Evolutionary conservation across 2,888 invertebrate species (phyloP).

Genomic region (Parochlus steinenii): DNA sequence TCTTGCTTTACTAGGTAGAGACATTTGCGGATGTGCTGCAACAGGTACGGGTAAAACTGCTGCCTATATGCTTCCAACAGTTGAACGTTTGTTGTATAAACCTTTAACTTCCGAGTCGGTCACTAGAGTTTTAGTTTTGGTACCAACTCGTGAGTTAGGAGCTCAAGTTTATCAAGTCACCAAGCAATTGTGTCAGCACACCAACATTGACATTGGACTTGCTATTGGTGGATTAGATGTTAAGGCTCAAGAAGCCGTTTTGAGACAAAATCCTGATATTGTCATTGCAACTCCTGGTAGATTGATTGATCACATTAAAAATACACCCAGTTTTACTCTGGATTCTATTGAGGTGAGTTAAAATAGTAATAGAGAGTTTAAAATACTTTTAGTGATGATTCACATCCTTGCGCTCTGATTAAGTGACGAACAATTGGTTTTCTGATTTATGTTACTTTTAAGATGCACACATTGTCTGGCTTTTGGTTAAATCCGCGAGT

Average conservation of each 20-base stretch:
- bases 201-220: slow-evolving; percentile 61
- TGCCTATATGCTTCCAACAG: slow-evolving; percentile 93
- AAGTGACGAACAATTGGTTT: slow-evolving; percentile 12
- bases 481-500: too few species aligned
- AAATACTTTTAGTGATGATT: slow-evolving; percentile 22
- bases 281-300: slow-evolving; percentile 98
- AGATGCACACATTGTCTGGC: too few species aligned
- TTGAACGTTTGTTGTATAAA: slow-evolving; percentile 82
- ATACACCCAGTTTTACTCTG: slow-evolving; percentile 82
- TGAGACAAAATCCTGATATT: slow-evolving; percentile 83
- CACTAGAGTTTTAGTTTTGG: slow-evolving; percentile 78
- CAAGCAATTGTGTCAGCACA: slow-evolving; percentile 76
- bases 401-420: slow-evolving; percentile 31
- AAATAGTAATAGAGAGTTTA: background rate
- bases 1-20: slow-evolving; percentile 77
- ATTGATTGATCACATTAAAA: slow-evolving; percentile 90
- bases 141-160: slow-evolving; percentile 93
- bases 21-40: slow-evolving; percentile 96
- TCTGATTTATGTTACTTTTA: too few species aligned
- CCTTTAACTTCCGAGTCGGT: slow-evolving; percentile 50
- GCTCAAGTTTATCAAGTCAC: slow-evolving; percentile 90
- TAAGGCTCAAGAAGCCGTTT: slow-evolving; percentile 61
- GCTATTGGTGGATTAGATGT: slow-evolving; percentile 81
- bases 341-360: slow-evolving; percentile 68
- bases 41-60: slow-evolving; percentile 98